Percentiles rank a stretch among this genome's conserved stretches.
Conservation (phyloP, 1,140 invertebrate genomes). For the Drosophila lowei region DNA sequence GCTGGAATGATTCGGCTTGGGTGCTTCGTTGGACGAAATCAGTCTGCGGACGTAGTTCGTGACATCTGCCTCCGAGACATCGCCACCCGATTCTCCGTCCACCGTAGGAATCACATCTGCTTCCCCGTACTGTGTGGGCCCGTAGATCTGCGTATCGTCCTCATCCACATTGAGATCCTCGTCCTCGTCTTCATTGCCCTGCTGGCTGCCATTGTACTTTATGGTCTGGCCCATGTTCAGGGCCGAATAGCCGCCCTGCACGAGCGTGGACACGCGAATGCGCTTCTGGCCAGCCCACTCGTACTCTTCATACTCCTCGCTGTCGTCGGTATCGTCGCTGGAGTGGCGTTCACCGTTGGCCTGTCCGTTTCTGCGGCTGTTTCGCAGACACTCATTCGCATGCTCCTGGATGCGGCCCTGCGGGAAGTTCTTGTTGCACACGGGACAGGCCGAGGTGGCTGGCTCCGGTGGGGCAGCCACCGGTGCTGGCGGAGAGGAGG, state of each 20-base stretch:
- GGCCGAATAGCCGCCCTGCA: slow-evolving; percentile 88
- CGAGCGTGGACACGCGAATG: slow-evolving; percentile 87
- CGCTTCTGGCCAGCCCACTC: slow-evolving; percentile 92
- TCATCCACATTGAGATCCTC: slow-evolving; percentile 91
- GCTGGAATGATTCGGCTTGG: slow-evolving; percentile 51
- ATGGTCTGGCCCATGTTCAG: slow-evolving; percentile 85
- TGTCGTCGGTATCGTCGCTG: slow-evolving; percentile 86
- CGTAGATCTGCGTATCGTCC: slow-evolving; percentile 90
- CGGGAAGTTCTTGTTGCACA: slow-evolving; percentile 88
- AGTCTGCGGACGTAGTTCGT: slow-evolving; percentile 83
- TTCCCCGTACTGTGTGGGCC: slow-evolving; percentile 92
- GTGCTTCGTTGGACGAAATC: slow-evolving; percentile 63
- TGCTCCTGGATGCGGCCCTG: slow-evolving; percentile 90
- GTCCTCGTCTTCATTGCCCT: slow-evolving; percentile 86
- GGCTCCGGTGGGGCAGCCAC: slow-evolving; percentile 15
- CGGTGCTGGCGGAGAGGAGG: slow-evolving; percentile 29
- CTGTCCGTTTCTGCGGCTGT: slow-evolving; percentile 71
- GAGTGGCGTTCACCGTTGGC: slow-evolving; percentile 58
- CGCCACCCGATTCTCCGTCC: slow-evolving; percentile 82
- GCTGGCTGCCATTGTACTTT: slow-evolving; percentile 81
- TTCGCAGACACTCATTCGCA: slow-evolving; percentile 88
- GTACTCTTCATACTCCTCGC: slow-evolving; percentile 91
- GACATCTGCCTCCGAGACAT: slow-evolving; percentile 82
- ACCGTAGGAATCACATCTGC: slow-evolving; percentile 87
- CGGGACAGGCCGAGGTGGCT: slow-evolving; percentile 85